Evolutionary conservation across 2,113 vertebrate species (phyloP).

Genomic region (Esox niger): DNA sequence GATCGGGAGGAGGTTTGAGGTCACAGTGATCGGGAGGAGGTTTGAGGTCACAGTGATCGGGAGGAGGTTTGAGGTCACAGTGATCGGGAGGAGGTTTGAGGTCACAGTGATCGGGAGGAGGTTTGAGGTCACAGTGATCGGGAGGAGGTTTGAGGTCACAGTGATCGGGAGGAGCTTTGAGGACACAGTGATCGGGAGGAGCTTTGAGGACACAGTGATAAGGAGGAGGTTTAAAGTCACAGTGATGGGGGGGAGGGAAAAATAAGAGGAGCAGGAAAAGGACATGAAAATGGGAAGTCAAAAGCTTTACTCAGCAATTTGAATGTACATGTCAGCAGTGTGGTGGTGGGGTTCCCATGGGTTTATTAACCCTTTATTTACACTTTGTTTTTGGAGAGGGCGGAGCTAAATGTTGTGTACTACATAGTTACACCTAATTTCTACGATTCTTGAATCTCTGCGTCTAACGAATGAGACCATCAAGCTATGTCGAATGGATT

Average conservation of each 20-base stretch:
- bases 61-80: too few species aligned
- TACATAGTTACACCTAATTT: too few species aligned
- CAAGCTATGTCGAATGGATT: too few species aligned
- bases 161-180: conserved; percentile 23
- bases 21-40: conserved; percentile 27
- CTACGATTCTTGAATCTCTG: too few species aligned
- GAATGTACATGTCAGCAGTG: conserved; percentile 60
- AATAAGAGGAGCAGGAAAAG: conserved; percentile 3
- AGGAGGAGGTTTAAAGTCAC: not conserved
- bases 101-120: conserved; percentile 23
- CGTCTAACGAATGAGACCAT: too few species aligned
- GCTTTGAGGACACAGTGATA: conserved; percentile 1
- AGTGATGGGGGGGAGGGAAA: conserved; percentile 30
- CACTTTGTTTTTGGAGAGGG: too few species aligned
- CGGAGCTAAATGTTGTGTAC: too few species aligned
- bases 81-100: not conserved
- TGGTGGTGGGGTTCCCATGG: conserved; percentile 44
- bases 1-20: not conserved
- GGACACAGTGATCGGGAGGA: not conserved
- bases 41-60: too few species aligned
- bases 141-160: too few species aligned
- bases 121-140: conserved; percentile 1
- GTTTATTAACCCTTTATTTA: conserved; percentile 53
- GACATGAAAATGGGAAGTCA: conserved; percentile 24
- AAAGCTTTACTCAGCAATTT: conserved; percentile 58